A percentile compares a stretch with the other conserved stretches of the same genome.
These are phyloP conservation scores for Abrostola tripartita DNA, from an alignment of 2,888 invertebrate species.

Conservation along the genomic window DNA sequence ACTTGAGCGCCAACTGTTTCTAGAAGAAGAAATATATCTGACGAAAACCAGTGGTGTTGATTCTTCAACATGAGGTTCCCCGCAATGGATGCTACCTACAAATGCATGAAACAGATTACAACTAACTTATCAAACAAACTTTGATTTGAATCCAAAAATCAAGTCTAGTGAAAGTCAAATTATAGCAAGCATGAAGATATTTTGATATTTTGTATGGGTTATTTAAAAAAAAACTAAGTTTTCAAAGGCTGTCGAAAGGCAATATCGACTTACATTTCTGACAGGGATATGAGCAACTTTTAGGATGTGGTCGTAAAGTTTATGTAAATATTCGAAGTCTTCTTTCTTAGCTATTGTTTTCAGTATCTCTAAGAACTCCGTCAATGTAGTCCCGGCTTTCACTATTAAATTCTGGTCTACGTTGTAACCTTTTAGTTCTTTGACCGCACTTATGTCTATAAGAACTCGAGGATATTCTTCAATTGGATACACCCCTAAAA, in stretches of 20 bases:
- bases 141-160: too few species aligned
- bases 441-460: constrained; percentile 89
- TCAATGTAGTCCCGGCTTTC: constrained; percentile 87
- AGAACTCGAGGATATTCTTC: constrained; percentile 77
- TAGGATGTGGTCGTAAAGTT: constrained; percentile 89
- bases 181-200: too few species aligned
- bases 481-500: constrained; percentile 78
- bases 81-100: constrained; percentile 90
- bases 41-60: constrained; percentile 90
- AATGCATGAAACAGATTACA: constrained; percentile 8
- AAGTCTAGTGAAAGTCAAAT: too few species aligned
- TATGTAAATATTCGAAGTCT: constrained; percentile 88
- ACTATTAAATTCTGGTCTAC: constrained; percentile 79
- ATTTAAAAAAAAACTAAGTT: too few species aligned
- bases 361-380: constrained; percentile 83
- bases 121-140: neutral
- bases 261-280: constrained; percentile 88
- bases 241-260: too few species aligned
- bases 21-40: constrained; percentile 90
- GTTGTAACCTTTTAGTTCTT: constrained; percentile 83
- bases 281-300: constrained; percentile 91
- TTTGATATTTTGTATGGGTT: too few species aligned
- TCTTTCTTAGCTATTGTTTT: constrained; percentile 57
- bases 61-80: constrained; percentile 92
- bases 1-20: constrained; percentile 74